Evolutionary conservation across 2,113 vertebrate species (phyloP).

Genomic region (Euleptes europaea): DNA sequence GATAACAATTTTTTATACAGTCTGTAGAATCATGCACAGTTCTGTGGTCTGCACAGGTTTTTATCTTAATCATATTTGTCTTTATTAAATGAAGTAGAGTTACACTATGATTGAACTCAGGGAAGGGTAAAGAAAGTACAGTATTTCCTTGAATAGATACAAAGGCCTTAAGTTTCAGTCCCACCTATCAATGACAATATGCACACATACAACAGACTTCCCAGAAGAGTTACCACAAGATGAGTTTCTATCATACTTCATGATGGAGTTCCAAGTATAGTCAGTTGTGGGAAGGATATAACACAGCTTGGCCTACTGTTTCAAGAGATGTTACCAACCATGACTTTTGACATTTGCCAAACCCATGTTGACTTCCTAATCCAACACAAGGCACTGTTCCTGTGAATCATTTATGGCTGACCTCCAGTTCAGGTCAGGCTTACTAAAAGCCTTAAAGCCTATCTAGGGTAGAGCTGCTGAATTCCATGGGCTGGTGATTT

Average conservation of each 20-base stretch:
- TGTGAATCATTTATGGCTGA: neutral
- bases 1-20: conserved; percentile 34
- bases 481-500: neutral
- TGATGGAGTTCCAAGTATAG: neutral
- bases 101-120: neutral
- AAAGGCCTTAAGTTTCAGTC: neutral
- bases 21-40: neutral
- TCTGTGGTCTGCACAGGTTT: neutral
- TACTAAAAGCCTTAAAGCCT: conserved; percentile 20
- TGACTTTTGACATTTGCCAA: neutral
- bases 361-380: neutral
- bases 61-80: neutral
- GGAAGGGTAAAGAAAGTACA: neutral
- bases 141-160: neutral
- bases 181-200: neutral
- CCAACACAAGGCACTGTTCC: neutral
- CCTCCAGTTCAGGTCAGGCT: neutral
- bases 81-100: neutral
- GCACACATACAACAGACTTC: neutral
- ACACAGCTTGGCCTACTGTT: neutral
- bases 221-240: neutral
- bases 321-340: neutral
- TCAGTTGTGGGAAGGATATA: neutral
- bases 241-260: neutral
- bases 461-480: neutral